A percentile compares a stretch with the other conserved stretches of the same genome.
These are phyloP conservation scores for Spheniscus humboldti DNA, from an alignment of 2,797 vertebrate genomes.

Conservation along the genomic window DNA sequence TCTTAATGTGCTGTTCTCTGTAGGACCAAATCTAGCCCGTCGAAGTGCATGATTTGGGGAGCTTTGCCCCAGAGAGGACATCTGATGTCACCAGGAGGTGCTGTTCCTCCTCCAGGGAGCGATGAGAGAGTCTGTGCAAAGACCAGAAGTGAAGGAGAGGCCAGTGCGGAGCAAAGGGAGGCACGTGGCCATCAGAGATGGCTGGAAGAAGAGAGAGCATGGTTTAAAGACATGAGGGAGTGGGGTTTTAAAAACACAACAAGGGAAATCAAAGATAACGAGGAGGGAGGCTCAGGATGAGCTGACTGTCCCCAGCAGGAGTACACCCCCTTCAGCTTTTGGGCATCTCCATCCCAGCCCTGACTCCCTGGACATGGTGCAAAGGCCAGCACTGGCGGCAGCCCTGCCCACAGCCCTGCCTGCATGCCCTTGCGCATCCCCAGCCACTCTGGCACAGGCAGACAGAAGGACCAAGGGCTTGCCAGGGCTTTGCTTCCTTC, in stretches of 20 bases:
- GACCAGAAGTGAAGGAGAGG: not conserved
- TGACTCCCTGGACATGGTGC: too few species aligned
- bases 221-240: not conserved
- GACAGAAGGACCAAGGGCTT: not conserved
- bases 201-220: not conserved
- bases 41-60: not conserved
- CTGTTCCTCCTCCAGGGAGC: not conserved
- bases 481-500: not conserved
- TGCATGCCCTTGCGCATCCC: not conserved
- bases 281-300: not conserved
- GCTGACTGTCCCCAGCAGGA: not conserved
- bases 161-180: accelerated
- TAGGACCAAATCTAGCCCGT: not conserved
- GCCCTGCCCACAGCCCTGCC: not conserved
- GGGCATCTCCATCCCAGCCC: not conserved
- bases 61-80: not conserved
- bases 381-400: not conserved
- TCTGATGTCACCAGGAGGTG: not conserved
- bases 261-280: not conserved
- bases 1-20: not conserved
- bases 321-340: not conserved
- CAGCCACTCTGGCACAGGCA: accelerated
- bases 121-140: not conserved
- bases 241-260: not conserved
- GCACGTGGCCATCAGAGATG: not conserved